A percentile compares a stretch with the other conserved stretches of the same genome.
phyloP scores from a whole-genome alignment of 2,113 vertebrate species.

The Megaleporinus macrocephalus region DNA sequence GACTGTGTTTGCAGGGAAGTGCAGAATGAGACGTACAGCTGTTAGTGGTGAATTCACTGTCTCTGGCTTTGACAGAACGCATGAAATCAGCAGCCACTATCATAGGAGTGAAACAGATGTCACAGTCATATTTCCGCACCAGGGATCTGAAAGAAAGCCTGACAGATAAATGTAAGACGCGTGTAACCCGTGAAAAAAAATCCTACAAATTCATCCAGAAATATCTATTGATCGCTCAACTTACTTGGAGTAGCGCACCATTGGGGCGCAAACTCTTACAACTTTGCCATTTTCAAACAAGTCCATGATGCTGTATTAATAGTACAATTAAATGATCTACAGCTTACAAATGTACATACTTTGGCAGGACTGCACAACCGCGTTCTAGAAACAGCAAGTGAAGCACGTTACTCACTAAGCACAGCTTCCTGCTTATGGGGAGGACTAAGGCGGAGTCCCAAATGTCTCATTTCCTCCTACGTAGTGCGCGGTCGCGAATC shows the following conservation, averaged over 20 bases:
- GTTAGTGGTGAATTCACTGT: constrained; percentile 97
- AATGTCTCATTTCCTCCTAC: too few species aligned
- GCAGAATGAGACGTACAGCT: constrained; percentile 74
- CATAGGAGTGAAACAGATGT: constrained; percentile 97
- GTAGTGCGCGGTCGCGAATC: too few species aligned
- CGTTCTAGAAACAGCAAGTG: too few species aligned
- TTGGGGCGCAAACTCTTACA: constrained; percentile 92
- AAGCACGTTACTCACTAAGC: too few species aligned
- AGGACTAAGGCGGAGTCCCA: too few species aligned
- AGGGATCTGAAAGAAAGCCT: constrained; percentile 93
- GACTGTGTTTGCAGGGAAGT: too few species aligned
- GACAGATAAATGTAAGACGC: constrained; percentile 30
- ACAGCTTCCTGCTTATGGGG: too few species aligned
- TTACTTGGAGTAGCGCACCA: constrained; percentile 99
- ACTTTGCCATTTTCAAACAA: constrained; percentile 86
- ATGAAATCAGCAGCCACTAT: constrained; percentile 95
- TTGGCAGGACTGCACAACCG: not conserved
- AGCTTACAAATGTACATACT: too few species aligned
- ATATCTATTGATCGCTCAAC: constrained; percentile 51
- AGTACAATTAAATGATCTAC: too few species aligned
- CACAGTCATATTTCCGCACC: constrained; percentile 92
- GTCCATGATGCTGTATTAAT: constrained; percentile 74
- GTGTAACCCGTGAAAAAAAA: not conserved
- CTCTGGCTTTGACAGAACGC: constrained; percentile 91
- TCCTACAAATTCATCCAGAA: not conserved